These are phyloP conservation scores for Epizoanthus ramosus DNA, from an alignment of 92 coral and sea anemone genomes.

Conservation along the genomic window DNA sequence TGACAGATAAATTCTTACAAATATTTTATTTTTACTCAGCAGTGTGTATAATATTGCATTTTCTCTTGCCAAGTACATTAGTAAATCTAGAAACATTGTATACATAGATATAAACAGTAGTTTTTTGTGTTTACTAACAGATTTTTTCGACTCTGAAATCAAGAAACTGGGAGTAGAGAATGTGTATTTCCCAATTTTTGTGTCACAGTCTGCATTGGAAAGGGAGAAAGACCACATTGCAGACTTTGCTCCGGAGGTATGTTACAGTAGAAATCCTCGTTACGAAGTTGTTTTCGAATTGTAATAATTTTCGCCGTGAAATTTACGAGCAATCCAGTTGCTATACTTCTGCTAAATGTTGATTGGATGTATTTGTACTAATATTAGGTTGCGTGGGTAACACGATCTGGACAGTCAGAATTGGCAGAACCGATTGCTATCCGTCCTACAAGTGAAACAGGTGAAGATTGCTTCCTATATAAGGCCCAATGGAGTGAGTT, in stretches of 20 bases:
- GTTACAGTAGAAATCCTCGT: not conserved
- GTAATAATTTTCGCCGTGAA: not conserved
- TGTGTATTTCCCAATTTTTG: constrained; percentile 97
- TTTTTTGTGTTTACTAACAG: constrained; percentile 42
- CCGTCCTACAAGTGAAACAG: constrained; percentile 97
- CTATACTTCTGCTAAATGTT: too few relatives aligned
- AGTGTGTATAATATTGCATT: too few relatives aligned
- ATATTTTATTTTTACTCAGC: too few relatives aligned
- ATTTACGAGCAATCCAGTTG: too few relatives aligned
- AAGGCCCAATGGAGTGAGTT: too few relatives aligned
- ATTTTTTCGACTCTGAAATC: constrained; percentile 86
- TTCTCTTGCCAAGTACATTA: too few relatives aligned
- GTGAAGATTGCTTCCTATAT: constrained; percentile 34
- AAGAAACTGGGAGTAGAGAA: constrained; percentile 98
- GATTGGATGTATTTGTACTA: not conserved
- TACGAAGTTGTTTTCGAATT: not conserved
- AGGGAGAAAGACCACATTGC: constrained; percentile 94
- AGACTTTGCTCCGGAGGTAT: constrained; percentile 98
- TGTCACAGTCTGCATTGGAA: constrained; percentile 95
- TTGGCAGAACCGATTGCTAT: constrained; percentile 96
- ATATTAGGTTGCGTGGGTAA: constrained; percentile 97
- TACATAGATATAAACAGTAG: not conserved
- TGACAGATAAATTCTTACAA: too few relatives aligned
- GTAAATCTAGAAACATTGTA: too few relatives aligned
- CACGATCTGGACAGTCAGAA: constrained; percentile 95